Percentiles rank a stretch among this genome's conserved stretches.
These are phyloP conservation scores for Cuculus canorus DNA, from an alignment of 2,797 vertebrate genomes.

Conservation along the genomic window DNA sequence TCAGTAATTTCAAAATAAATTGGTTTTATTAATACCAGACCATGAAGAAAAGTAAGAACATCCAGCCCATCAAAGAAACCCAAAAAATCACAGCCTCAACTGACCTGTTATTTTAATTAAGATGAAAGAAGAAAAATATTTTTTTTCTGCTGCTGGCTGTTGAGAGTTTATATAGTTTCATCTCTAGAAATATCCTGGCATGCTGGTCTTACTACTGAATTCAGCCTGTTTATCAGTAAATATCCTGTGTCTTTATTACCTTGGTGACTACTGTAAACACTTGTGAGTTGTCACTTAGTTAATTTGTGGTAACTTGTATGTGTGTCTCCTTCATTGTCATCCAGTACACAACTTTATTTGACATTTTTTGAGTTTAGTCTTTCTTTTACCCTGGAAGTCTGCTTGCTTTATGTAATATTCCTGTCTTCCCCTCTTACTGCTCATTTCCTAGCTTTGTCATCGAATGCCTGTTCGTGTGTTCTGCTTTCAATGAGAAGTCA, in stretches of 20 bases:
- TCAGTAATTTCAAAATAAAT: neutral
- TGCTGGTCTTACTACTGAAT: neutral
- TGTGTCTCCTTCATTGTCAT: neutral
- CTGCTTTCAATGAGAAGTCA: neutral
- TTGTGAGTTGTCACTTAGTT: neutral
- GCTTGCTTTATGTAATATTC: neutral
- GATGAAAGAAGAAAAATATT: neutral
- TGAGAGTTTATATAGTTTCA: neutral
- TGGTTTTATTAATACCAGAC: neutral
- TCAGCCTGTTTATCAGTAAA: neutral
- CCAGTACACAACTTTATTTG: neutral
- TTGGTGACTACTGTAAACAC: neutral
- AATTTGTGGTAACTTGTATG: neutral
- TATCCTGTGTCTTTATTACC: neutral
- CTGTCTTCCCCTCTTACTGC: neutral
- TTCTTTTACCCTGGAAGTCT: neutral
- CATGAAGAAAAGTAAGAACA: neutral
- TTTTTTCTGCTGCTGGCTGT: neutral
- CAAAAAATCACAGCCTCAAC: neutral
- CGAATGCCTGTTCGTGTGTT: neutral
- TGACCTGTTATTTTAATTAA: neutral
- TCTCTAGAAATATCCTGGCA: neutral
- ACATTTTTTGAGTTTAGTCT: neutral
- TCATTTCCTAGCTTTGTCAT: neutral
- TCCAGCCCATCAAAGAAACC: neutral